These are phyloP conservation scores for Montifringilla adamsi DNA, from an alignment of 2,113 vertebrate species.

Conservation along the genomic window DNA sequence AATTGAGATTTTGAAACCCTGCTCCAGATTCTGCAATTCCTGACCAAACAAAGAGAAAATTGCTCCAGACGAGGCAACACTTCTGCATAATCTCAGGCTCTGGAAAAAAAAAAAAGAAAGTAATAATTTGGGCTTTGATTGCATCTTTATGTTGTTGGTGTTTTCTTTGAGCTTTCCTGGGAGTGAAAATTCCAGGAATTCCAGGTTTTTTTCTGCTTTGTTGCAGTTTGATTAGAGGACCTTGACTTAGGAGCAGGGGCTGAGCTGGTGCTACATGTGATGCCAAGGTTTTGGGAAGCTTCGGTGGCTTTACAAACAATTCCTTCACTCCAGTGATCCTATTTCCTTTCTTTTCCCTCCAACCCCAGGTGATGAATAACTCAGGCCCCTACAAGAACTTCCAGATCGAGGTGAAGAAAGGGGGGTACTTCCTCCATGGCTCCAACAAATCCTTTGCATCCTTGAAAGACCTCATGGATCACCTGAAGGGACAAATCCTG, in stretches of 20 bases:
- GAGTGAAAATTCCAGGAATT: background rate
- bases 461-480: conserved; percentile 86
- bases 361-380: conserved; percentile 37
- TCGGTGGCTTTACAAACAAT: background rate
- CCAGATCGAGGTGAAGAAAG: conserved; percentile 85
- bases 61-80: background rate
- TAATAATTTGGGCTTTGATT: background rate
- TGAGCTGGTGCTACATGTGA: background rate
- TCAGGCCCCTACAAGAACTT: conserved; percentile 93
- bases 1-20: background rate
- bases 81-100: background rate
- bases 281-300: background rate
- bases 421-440: conserved; percentile 81
- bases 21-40: background rate
- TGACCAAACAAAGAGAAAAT: background rate
- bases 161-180: background rate
- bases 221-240: background rate
- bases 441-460: conserved; percentile 78
- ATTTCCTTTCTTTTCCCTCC: background rate
- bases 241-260: background rate
- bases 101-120: background rate
- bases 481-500: conserved; percentile 89
- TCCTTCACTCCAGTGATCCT: background rate
- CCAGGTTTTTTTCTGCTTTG: background rate
- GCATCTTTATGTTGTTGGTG: background rate